phyloP scores from a whole-genome alignment of 1,140 invertebrate genomes.

The Drosophila elegans region DNA sequence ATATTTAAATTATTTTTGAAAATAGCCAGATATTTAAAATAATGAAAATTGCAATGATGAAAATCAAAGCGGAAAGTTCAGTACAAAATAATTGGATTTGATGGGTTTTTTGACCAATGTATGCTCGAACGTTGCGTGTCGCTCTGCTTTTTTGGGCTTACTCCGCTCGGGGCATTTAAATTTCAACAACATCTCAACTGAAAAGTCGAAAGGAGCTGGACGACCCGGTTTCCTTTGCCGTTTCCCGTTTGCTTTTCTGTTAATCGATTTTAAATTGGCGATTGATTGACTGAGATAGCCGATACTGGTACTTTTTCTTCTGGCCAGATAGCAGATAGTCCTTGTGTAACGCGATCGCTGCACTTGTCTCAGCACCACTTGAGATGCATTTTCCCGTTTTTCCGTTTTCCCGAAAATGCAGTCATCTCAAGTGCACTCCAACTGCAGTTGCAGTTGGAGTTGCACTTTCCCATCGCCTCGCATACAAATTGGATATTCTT shows the following conservation, averaged over 20 bases:
- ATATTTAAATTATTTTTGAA: too few species aligned
- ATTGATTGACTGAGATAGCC: slow-evolving; percentile 66
- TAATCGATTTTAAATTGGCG: slow-evolving; percentile 74
- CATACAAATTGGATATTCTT: slow-evolving; percentile 1
- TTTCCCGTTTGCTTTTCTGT: slow-evolving; percentile 28
- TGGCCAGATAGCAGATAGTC: not conserved
- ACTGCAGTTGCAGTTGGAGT: not conserved
- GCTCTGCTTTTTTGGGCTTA: not conserved
- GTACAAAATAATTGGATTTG: too few species aligned
- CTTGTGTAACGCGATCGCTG: slow-evolving; percentile 26
- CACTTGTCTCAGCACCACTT: slow-evolving; percentile 31
- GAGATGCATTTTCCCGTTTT: slow-evolving; percentile 36
- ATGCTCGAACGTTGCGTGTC: slow-evolving; percentile 35
- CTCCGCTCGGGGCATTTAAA: slow-evolving; percentile 42
- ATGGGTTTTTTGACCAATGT: too few species aligned
- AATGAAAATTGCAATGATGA: too few species aligned
- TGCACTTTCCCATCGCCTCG: slow-evolving; percentile 31
- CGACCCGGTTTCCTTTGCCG: not conserved
- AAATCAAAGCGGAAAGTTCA: too few species aligned
- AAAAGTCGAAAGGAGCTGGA: slow-evolving; percentile 19
- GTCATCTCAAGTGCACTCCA: slow-evolving; percentile 16
- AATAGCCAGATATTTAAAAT: too few species aligned
- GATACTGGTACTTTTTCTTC: slow-evolving; percentile 15
- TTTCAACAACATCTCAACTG: slow-evolving; percentile 73
- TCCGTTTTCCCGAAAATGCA: slow-evolving; percentile 3